Conservation (phyloP, 2,888 invertebrate species). For the Nebria salina region DNA sequence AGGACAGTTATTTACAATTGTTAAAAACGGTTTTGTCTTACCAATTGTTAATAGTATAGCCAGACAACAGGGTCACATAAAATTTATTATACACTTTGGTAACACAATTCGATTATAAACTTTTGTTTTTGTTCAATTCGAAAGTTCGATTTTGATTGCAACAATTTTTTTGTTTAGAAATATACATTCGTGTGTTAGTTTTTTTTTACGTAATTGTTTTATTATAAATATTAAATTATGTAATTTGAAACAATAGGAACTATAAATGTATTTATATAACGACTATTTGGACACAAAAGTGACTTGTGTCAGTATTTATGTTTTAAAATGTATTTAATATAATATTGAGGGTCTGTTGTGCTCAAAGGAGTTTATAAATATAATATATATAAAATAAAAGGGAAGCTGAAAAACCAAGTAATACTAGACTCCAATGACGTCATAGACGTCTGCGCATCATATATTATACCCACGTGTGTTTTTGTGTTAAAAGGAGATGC, state of each 20-base stretch:
- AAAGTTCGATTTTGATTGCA: neutral
- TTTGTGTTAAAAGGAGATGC: slow-evolving; percentile 12
- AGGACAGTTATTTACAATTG: neutral
- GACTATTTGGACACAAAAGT: neutral
- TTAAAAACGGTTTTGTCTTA: neutral
- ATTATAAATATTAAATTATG: neutral
- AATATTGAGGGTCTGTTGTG: neutral
- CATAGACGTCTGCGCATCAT: neutral
- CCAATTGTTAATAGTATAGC: neutral
- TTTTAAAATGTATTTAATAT: no score
- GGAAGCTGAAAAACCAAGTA: neutral
- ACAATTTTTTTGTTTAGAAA: neutral
- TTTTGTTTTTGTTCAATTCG: neutral
- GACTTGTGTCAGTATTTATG: neutral
- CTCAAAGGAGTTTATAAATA: neutral
- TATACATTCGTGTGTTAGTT: neutral
- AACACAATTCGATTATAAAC: neutral
- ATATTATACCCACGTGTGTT: neutral
- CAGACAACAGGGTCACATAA: neutral
- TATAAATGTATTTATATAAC: neutral
- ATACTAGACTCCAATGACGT: neutral
- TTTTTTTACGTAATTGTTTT: neutral
- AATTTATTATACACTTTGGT: neutral
- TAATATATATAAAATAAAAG: neutral
- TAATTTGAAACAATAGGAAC: neutral